Percentiles rank a stretch among this genome's conserved stretches.
Evolutionary conservation across 2,888 invertebrate species (phyloP).

Genomic region (Calameuta filiformis): DNA sequence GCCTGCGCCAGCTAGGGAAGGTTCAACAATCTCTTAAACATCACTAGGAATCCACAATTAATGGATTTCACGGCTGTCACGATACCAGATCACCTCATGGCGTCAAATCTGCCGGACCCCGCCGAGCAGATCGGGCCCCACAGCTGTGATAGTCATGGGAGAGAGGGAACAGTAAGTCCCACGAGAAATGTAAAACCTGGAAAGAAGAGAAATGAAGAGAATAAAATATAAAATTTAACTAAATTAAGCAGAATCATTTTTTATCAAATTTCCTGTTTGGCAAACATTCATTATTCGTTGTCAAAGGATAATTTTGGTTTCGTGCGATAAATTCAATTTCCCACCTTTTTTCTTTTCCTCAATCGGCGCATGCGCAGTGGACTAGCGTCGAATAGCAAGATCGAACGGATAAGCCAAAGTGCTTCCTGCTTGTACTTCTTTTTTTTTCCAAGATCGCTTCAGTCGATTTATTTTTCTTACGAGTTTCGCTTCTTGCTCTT

Average conservation of each 20-base stretch:
- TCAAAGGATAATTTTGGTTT: background rate
- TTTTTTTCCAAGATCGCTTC: background rate
- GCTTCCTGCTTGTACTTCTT: background rate
- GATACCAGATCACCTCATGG: conserved; percentile 11
- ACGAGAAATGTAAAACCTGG: background rate
- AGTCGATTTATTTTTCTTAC: background rate
- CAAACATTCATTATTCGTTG: background rate
- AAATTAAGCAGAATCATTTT: background rate
- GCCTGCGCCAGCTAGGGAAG: background rate
- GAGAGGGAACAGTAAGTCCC: background rate
- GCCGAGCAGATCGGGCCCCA: conserved; percentile 2
- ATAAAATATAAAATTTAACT: background rate
- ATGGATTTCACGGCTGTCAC: conserved; percentile 41
- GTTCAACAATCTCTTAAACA: conserved; percentile 26
- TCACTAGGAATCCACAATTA: conserved; percentile 37
- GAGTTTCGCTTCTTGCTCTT: background rate
- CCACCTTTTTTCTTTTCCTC: background rate
- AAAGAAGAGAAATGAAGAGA: background rate
- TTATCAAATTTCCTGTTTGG: background rate
- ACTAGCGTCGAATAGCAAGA: background rate
- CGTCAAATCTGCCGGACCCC: conserved; percentile 13
- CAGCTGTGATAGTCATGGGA: background rate
- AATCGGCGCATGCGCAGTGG: background rate
- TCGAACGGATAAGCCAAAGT: background rate
- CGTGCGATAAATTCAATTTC: background rate